A percentile compares a stretch with the other conserved stretches of the same genome.
Conservation (phyloP, 2,888 invertebrate genomes). For the Microplitis deprimator region DNA sequence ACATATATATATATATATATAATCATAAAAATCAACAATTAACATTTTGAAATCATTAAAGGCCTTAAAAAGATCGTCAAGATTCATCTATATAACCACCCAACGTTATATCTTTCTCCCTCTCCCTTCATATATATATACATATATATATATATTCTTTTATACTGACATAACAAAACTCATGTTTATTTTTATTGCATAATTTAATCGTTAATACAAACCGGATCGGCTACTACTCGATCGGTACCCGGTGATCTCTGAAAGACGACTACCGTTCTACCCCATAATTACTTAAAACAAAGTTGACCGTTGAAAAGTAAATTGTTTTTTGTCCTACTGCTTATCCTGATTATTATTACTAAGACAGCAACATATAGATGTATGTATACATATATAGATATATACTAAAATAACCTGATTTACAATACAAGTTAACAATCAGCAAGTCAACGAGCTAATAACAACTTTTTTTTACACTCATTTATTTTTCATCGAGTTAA, state of each 20-base stretch:
- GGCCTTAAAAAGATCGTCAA: not conserved
- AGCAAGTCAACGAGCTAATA: not conserved
- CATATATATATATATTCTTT: not conserved
- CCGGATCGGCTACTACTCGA: conserved; percentile 24
- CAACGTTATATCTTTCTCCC: not conserved
- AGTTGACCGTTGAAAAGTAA: conserved; percentile 35
- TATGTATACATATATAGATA: too few relatives aligned
- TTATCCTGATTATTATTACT: not conserved
- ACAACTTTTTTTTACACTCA: not conserved
- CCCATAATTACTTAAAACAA: conserved; percentile 39
- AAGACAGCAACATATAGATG: not conserved
- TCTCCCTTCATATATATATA: not conserved
- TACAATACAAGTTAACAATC: not conserved
- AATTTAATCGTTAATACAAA: conserved; percentile 40
- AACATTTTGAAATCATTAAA: not conserved
- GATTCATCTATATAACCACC: not conserved
- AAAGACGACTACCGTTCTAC: conserved; percentile 7
- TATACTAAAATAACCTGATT: not conserved
- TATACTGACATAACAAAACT: not conserved
- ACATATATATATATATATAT: not conserved
- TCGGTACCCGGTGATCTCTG: not conserved
- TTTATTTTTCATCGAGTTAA: not conserved
- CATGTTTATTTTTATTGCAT: conserved; percentile 28
- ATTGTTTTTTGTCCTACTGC: conserved; percentile 28
- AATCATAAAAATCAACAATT: conserved; percentile 13